Evolutionary conservation across 1,140 invertebrate genomes (phyloP).

Genomic region (Drosophila nannoptera): DNA sequence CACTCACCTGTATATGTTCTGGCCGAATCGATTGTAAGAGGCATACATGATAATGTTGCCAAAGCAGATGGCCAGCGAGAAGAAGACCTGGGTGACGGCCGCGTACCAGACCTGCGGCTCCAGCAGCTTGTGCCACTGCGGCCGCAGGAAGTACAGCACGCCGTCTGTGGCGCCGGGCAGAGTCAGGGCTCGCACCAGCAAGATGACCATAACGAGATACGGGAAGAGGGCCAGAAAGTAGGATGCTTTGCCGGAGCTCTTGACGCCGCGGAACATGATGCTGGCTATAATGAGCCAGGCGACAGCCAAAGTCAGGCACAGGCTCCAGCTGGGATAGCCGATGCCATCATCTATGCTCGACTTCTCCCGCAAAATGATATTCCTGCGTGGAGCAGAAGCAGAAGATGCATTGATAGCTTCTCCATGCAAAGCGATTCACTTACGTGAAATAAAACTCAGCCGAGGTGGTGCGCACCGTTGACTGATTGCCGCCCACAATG

Average conservation of each 20-base stretch:
- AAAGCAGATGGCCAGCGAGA: constrained; percentile 87
- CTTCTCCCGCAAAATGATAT: constrained; percentile 84
- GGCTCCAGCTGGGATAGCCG: constrained; percentile 85
- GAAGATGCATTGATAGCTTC: background rate
- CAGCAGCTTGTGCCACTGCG: constrained; percentile 85
- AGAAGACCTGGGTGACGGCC: constrained; percentile 84
- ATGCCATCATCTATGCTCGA: constrained; percentile 86
- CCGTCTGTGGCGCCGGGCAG: constrained; percentile 87
- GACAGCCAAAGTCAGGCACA: constrained; percentile 86
- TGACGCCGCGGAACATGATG: constrained; percentile 88
- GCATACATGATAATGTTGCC: constrained; percentile 91
- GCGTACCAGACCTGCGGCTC: constrained; percentile 88
- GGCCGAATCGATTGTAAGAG: constrained; percentile 90
- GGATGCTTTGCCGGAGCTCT: constrained; percentile 87
- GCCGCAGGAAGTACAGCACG: constrained; percentile 89
- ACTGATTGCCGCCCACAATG: constrained; percentile 7
- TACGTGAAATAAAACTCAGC: constrained; percentile 83
- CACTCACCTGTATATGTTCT: constrained; percentile 87
- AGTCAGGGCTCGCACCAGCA: constrained; percentile 86
- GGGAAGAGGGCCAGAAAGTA: constrained; percentile 93
- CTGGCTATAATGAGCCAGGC: constrained; percentile 89
- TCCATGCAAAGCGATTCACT: constrained; percentile 52
- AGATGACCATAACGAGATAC: constrained; percentile 88
- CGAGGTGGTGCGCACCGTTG: constrained; percentile 79
- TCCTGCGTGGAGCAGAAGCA: constrained; percentile 77